Conservation (phyloP, 2,888 invertebrate species). For the Hesperia comma region DNA sequence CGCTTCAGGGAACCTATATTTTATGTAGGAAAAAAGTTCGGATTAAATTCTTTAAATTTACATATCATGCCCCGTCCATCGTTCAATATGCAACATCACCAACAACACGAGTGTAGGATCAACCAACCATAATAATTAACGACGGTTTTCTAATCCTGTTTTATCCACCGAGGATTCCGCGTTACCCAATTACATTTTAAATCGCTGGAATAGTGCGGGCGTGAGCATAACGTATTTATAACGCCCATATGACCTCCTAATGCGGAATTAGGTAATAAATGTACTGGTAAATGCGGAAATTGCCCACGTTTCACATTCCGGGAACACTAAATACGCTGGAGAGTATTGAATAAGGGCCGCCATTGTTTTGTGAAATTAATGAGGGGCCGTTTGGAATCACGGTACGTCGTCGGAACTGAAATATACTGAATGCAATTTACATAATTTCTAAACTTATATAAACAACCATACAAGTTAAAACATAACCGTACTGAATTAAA, state of each 20-base stretch:
- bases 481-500: too few species aligned
- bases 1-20: too few species aligned
- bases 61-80: background rate
- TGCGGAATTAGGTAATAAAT: constrained; percentile 3
- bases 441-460: too few species aligned
- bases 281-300: constrained; percentile 4
- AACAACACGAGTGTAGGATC: background rate
- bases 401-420: background rate
- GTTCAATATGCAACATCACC: background rate
- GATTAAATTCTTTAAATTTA: too few species aligned
- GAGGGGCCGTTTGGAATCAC: background rate
- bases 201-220: background rate
- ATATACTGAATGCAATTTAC: too few species aligned
- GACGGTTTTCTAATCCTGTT: too few species aligned
- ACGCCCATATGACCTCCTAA: background rate
- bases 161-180: too few species aligned
- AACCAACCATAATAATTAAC: too few species aligned
- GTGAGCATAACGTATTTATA: constrained; percentile 1
- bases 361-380: constrained; percentile 1
- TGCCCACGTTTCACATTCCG: constrained; percentile 3
- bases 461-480: too few species aligned
- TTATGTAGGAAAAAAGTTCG: too few species aligned
- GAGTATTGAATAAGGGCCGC: background rate
- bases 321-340: constrained; percentile 6
- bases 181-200: background rate